Evolutionary conservation across 2,113 vertebrate species (phyloP), one percentile per base, ranked within the genome.

Genomic region (Oreocharis arfaki): DNA sequence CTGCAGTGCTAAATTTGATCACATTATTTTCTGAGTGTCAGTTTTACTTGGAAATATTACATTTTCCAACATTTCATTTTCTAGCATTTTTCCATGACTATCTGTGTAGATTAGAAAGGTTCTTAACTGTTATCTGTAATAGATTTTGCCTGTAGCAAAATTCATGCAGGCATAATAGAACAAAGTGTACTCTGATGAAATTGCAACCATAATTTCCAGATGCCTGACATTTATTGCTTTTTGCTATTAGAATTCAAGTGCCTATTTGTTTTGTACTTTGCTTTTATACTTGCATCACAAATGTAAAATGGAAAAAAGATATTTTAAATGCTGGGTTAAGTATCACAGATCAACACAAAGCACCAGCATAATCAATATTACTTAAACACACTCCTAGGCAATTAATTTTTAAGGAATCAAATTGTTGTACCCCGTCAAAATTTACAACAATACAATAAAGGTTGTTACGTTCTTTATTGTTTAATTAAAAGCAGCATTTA

Each of bases 171-270:
- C 98, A 97, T 98, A 98, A 98, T 98, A 98, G 98, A 98, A 98
- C 98, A 98, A 98, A 98, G 98, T 98, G 98, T 98, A 97, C 98
- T 97, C 97, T 97, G 98, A 98, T 98, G 98, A 98, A 98, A 98
- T 98, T 98, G 98, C 97, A 98, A 96, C 98, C 98, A 98, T 98
- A 98, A 98, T 98, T 98, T 98, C 98, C 98, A 98, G 97, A 98
- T 98, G 98, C 98, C 98, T 98, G 98, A 98, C 98, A 98, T 98
- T 98, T 98, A 98, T 98, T 97, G 98, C 98, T 98, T 98, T 98
- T 98, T 98, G 97, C 98, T 98, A 98, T 98, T 98, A 98, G 98
- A 98, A 98, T 98, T 98, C 98, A 98, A 98, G 98, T 98, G 98
- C 98, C 98, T 98, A 98, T 98, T 98, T 98, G 98, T 98, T 98